phyloP scores from a whole-genome alignment of 2,113 vertebrate species.

The Chelonoidis abingdonii region DNA sequence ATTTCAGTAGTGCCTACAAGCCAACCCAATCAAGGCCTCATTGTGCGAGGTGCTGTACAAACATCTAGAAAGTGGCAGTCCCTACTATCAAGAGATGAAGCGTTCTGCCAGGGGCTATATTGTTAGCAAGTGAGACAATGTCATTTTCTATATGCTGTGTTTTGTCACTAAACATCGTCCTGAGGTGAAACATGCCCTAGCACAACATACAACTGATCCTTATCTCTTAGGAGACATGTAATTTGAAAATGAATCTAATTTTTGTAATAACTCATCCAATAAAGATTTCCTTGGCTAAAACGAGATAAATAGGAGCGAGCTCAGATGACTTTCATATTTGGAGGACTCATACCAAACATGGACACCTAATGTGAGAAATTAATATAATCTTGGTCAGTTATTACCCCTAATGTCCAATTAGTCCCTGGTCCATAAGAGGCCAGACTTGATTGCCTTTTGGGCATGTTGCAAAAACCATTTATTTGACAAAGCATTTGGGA shows the following conservation, averaged over 20 bases:
- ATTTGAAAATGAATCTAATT: background rate
- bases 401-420: background rate
- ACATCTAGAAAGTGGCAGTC: background rate
- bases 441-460: background rate
- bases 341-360: background rate
- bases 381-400: background rate
- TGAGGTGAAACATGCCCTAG: background rate
- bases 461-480: background rate
- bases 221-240: background rate
- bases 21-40: background rate
- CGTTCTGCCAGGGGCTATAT: background rate
- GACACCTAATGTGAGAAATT: background rate
- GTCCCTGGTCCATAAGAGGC: fast-evolving
- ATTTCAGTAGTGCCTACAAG: background rate
- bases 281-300: constrained; percentile 7
- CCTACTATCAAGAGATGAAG: background rate
- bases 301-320: background rate
- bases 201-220: background rate
- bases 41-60: background rate
- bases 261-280: background rate
- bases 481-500: constrained; percentile 1
- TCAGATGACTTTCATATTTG: background rate
- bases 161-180: background rate
- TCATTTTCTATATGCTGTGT: background rate
- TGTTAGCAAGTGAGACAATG: background rate